A percentile compares a stretch with the other conserved stretches of the same genome.
Conservation (phyloP, 2,113 vertebrate genomes). For the Odocoileus virginianus region DNA sequence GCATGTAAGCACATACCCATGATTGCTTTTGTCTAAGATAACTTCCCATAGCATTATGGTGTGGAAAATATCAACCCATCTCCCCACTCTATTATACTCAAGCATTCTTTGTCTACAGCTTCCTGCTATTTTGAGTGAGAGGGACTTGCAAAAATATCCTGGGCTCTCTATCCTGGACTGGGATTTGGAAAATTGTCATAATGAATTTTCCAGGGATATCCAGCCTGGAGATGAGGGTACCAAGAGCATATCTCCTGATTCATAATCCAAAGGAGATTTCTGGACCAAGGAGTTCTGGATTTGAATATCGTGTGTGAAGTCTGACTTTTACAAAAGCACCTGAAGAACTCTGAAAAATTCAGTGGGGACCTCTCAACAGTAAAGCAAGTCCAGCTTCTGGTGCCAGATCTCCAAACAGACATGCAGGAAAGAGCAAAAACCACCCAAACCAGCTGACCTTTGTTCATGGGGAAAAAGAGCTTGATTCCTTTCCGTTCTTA, state of each 20-base stretch:
- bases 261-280: too few species aligned
- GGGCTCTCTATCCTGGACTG: background rate
- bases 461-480: background rate
- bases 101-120: background rate
- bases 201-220: background rate
- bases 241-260: fast-evolving
- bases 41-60: fast-evolving
- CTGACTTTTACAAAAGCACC: background rate
- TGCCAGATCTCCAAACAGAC: background rate
- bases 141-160: background rate
- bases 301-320: background rate
- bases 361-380: fast-evolving
- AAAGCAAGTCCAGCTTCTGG: background rate
- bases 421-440: background rate
- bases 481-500: background rate
- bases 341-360: background rate
- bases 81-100: fast-evolving
- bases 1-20: background rate
- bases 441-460: background rate
- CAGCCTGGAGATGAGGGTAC: background rate
- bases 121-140: background rate
- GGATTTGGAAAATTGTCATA: background rate
- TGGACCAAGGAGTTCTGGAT: background rate
- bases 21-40: background rate
- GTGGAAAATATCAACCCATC: background rate